phyloP scores from a whole-genome alignment of 1,140 invertebrate genomes.

The Orussus abietinus region DNA sequence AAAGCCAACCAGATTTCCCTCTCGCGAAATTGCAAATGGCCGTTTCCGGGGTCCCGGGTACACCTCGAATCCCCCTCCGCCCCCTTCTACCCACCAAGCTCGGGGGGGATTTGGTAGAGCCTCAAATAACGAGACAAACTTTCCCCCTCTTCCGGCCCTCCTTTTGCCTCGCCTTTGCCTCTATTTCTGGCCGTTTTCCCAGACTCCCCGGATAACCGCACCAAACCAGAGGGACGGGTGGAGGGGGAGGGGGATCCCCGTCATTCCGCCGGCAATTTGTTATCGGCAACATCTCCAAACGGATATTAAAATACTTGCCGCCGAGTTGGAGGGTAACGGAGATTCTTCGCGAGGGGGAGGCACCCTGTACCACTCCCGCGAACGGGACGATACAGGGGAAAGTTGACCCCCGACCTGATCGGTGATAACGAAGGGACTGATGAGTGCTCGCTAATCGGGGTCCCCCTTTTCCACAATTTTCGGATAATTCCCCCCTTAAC shows the following conservation, averaged over 20 bases:
- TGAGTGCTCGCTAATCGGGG: too few species aligned
- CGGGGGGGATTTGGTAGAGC: constrained; percentile 20
- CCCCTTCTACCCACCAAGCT: constrained; percentile 12
- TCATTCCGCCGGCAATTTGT: constrained; percentile 1
- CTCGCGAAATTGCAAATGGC: constrained; percentile 15
- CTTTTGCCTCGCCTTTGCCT: constrained; percentile 9
- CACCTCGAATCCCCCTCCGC: neutral
- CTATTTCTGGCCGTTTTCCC: neutral
- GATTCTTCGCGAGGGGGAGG: too few species aligned
- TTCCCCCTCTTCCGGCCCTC: constrained; percentile 11
- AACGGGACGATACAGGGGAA: too few species aligned
- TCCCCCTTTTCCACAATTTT: too few species aligned
- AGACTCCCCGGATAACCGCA: neutral
- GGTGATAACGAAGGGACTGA: too few species aligned
- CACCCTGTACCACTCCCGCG: too few species aligned
- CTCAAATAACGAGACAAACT: constrained; percentile 24
- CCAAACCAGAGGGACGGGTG: neutral
- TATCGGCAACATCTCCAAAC: neutral
- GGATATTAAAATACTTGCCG: too few species aligned
- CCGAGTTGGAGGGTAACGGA: too few species aligned
- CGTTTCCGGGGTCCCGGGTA: constrained; percentile 16
- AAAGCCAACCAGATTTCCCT: constrained; percentile 10
- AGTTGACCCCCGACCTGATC: too few species aligned
- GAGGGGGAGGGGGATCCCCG: too few species aligned
- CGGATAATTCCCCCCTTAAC: too few species aligned